Evolutionary conservation across 2,113 vertebrate species (phyloP).

Genomic region (Lepidothrix coronata): DNA sequence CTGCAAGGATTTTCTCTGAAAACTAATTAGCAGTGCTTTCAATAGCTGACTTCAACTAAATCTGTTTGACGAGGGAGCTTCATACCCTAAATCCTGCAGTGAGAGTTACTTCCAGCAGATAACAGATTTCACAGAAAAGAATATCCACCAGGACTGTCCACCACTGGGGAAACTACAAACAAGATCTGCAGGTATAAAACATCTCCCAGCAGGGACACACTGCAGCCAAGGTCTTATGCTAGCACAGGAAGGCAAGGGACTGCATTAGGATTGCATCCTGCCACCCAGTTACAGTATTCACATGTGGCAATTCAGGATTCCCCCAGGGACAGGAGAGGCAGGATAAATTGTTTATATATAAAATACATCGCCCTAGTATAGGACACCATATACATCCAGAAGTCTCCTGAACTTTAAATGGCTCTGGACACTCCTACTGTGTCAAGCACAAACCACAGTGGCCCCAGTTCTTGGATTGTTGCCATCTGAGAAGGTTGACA

Average conservation of each 20-base stretch:
- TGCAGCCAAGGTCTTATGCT: neutral
- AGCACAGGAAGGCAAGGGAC: neutral
- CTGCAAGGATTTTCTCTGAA: constrained; percentile 57
- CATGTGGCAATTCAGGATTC: neutral
- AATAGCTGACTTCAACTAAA: constrained; percentile 40
- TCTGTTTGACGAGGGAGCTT: constrained; percentile 49
- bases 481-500: neutral
- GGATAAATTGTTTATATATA: neutral
- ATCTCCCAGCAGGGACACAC: neutral
- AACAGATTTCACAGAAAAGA: constrained; percentile 1
- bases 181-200: neutral
- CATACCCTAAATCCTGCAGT: constrained; percentile 25
- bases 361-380: neutral
- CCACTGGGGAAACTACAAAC: neutral
- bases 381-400: neutral
- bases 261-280: neutral
- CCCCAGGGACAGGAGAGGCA: neutral
- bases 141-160: neutral
- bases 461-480: neutral
- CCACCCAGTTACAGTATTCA: neutral
- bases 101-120: constrained; percentile 26
- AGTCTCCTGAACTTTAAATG: neutral
- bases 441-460: neutral
- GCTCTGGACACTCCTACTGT: neutral
- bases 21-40: constrained; percentile 68